Base-by-base conservation (phyloP, 2,113 vertebrate genomes). In the Diadophis punctatus region DNA sequence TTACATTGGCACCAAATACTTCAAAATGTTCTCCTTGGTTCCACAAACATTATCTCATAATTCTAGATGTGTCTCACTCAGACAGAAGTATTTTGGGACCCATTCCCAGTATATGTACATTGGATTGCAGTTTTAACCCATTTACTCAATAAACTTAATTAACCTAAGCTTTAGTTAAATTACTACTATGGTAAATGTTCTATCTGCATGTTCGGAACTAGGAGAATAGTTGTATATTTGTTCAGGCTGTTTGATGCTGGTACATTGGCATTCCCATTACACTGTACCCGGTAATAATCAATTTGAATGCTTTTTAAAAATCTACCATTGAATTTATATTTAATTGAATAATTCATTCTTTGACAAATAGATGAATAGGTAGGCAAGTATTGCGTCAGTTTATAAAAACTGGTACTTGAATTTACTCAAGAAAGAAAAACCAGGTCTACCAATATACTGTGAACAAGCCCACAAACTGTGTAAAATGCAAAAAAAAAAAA, bases 341-440 rank as follows among this genome's bases (percentile, higher is more conserved):
- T 34, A 52, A 34, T 25, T 11, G 3, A 43, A 25, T 46, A 25
- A 58, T 91, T 58, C 56, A 5, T 91, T 27, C 27, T 11, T 43
- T 60, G 60, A 86, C 74, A 86, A 20, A 16, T 8, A 46, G 12
- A n/a, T 27, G 34, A n/a, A 30, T 46, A 85, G 27, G 23, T 8
- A 85, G 11, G 23, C 27, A 46, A 91, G 49, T n/a, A 46, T 43
- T 34, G 23, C 18, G 8, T 84, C 84, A 52, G 34, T 88, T 88
- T 34, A 39, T 88, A 48, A 80, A 55, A 80, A 94, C 58, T 8
- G 86, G 88, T 90, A 91, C 56, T 74, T 68, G n/a, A 51, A 89
- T 93, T 95, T 39, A n/a, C 92, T 91, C 20, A 27, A 86, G 91
- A 94, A 95, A 86, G 56, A 92, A 87, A 55, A 48, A 8, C n/a